Percentiles rank a stretch among this genome's conserved stretches.
phyloP scores from a whole-genome alignment of 1,140 invertebrate species.

The Dysdera silvatica region DNA sequence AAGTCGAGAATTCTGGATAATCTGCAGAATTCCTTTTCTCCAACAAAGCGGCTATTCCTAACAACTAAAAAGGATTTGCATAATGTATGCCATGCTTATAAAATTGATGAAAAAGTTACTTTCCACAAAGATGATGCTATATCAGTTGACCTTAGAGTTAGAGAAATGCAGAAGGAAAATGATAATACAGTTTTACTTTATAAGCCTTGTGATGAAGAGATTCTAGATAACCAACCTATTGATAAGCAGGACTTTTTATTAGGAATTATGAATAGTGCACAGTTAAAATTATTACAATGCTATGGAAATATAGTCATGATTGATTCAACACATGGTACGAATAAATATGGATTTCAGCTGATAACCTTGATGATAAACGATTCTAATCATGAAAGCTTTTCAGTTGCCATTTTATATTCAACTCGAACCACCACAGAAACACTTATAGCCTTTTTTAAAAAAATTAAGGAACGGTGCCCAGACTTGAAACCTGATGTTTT shows the following conservation, averaged over 20 bases:
- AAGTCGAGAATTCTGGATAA: not conserved
- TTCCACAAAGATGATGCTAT: not conserved
- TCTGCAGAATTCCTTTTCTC: not conserved
- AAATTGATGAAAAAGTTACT: not conserved
- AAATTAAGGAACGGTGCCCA: not conserved
- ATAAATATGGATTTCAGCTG: not conserved
- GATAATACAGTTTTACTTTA: not conserved
- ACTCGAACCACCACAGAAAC: not conserved
- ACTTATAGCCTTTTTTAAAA: not conserved
- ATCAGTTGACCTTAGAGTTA: not conserved
- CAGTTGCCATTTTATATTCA: not conserved
- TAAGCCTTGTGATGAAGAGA: not conserved
- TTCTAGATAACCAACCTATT: not conserved
- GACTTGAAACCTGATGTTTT: not conserved
- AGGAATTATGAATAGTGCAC: not conserved
- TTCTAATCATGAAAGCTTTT: conserved; percentile 3
- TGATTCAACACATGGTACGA: not conserved
- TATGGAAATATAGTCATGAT: not conserved
- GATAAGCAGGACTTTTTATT: not conserved
- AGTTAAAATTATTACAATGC: not conserved
- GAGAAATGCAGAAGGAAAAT: not conserved
- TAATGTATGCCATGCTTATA: not conserved
- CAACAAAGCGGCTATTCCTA: not conserved
- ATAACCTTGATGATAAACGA: not conserved
- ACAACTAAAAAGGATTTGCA: not conserved